A percentile compares a stretch with the other conserved stretches of the same genome.
These are phyloP conservation scores for Cybosia mesomella DNA, from an alignment of 2,888 invertebrate species.

Conservation along the genomic window DNA sequence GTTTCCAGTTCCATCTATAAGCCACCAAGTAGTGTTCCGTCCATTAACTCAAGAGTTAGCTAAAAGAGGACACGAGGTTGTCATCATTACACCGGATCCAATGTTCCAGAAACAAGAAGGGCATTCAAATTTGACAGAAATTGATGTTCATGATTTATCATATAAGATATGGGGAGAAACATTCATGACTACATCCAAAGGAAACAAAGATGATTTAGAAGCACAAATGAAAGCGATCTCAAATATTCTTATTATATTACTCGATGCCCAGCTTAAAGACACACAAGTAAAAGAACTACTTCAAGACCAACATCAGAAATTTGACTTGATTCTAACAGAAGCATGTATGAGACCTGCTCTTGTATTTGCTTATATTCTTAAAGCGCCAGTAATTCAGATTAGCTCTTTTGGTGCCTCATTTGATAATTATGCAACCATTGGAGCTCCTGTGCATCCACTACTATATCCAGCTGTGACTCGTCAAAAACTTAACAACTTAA, in stretches of 20 bases:
- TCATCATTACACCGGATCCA: slow-evolving; percentile 68
- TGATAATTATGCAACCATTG: slow-evolving; percentile 42
- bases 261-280: slow-evolving; percentile 13
- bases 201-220: slow-evolving; percentile 19
- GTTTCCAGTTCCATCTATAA: slow-evolving; percentile 43
- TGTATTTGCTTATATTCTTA: slow-evolving; percentile 52
- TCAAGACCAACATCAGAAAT: slow-evolving; percentile 19
- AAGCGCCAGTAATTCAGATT: slow-evolving; percentile 61
- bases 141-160: slow-evolving; percentile 63
- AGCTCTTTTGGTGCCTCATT: slow-evolving; percentile 54
- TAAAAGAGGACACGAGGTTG: slow-evolving; percentile 71
- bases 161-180: slow-evolving; percentile 46
- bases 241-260: background rate
- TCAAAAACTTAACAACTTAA: slow-evolving; percentile 43
- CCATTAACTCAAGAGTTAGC: slow-evolving; percentile 65
- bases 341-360: slow-evolving; percentile 47
- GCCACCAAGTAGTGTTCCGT: slow-evolving; percentile 53
- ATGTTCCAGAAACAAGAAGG: slow-evolving; percentile 47
- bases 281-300: slow-evolving; percentile 19
- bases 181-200: slow-evolving; percentile 20
- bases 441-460: slow-evolving; percentile 55
- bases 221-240: background rate
- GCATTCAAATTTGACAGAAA: slow-evolving; percentile 66
- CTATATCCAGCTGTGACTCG: slow-evolving; percentile 46
- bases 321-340: slow-evolving; percentile 61